Percentiles rank a stretch among this genome's conserved stretches.
These are phyloP conservation scores for Osmerus eperlanus DNA, from an alignment of 2,113 vertebrate species.

Conservation along the genomic window DNA sequence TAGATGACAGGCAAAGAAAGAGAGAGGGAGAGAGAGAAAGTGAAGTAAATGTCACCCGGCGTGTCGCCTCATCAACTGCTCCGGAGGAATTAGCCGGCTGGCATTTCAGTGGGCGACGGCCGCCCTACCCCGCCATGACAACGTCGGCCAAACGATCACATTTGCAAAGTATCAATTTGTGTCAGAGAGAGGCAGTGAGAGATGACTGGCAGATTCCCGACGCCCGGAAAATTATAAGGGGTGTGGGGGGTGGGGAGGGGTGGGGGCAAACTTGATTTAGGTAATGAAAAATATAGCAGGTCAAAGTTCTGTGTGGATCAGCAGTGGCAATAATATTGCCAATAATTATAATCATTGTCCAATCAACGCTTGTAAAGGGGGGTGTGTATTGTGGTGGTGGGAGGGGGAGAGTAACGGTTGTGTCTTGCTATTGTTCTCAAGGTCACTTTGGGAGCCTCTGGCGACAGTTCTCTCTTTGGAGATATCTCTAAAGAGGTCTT, in stretches of 20 bases:
- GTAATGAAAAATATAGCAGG: constrained; percentile 36
- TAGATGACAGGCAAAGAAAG: neutral
- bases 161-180: constrained; percentile 37
- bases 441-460: neutral
- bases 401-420: neutral
- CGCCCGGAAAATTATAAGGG: constrained; percentile 13
- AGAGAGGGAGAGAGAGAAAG: neutral
- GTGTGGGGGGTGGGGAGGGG: neutral
- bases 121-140: constrained; percentile 36
- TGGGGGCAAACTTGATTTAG: constrained; percentile 34
- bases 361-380: constrained; percentile 15
- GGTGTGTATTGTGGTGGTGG: neutral
- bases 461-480: neutral
- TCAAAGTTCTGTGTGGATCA: constrained; percentile 13
- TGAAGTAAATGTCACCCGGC: neutral
- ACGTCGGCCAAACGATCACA: constrained; percentile 26
- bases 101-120: constrained; percentile 36
- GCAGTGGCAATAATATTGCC: constrained; percentile 20
- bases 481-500: constrained; percentile 11
- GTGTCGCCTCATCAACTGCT: constrained; percentile 5
- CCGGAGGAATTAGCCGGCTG: constrained; percentile 36
- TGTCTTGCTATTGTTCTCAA: neutral
- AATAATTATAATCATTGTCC: constrained; percentile 32
- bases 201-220: neutral
- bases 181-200: constrained; percentile 4